phyloP scores from a whole-genome alignment of 2,113 vertebrate species.

The Ammospiza nelsoni region DNA sequence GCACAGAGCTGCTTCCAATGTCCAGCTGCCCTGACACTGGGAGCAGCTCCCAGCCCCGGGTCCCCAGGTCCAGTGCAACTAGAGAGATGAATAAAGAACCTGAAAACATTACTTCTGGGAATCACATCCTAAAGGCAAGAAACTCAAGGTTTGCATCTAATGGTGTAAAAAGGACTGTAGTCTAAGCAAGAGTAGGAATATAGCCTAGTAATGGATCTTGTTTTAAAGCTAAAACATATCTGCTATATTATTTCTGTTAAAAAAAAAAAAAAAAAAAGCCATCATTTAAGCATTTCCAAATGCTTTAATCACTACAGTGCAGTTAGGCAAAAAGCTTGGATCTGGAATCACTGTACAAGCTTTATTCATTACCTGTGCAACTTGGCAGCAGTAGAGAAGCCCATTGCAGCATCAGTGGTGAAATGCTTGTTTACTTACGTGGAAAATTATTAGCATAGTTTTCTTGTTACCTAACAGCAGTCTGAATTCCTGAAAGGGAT shows the following conservation, averaged over 20 bases:
- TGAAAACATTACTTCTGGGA: background rate
- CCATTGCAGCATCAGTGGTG: background rate
- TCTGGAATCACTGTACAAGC: background rate
- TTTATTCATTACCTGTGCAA: conserved; percentile 29
- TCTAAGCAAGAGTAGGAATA: background rate
- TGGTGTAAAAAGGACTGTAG: background rate
- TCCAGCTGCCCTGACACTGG: background rate
- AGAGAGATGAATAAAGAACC: background rate
- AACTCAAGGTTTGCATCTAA: background rate
- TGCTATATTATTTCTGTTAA: background rate
- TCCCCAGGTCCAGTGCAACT: background rate
- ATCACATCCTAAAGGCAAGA: background rate
- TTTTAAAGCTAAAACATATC: background rate
- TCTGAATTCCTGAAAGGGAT: conserved; percentile 64
- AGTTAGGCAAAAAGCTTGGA: background rate
- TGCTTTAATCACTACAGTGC: background rate
- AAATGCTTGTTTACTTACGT: conserved; percentile 55
- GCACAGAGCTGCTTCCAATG: background rate
- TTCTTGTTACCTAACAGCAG: conserved; percentile 64
- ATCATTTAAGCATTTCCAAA: background rate
- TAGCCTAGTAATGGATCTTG: background rate
- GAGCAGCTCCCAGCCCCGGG: background rate
- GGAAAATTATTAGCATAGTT: conserved; percentile 66
- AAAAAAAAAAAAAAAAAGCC: too few relatives aligned
- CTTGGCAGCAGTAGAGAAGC: conserved; percentile 2